phyloP scores from a whole-genome alignment of 2,797 vertebrate genomes.

The Chloroceryle inda region DNA sequence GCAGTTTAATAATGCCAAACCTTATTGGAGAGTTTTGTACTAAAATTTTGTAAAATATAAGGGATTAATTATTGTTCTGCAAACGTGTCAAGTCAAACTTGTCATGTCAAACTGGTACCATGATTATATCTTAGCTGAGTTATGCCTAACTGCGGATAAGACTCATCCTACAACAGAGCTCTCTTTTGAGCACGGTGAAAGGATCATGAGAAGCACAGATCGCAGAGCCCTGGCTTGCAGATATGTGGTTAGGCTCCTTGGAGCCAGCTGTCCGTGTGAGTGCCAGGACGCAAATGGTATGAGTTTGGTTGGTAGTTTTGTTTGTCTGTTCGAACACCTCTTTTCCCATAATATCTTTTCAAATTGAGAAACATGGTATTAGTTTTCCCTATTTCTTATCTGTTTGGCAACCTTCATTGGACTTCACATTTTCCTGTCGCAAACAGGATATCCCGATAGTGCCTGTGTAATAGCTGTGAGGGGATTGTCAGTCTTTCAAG shows the following conservation, averaged over 20 bases:
- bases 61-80: not conserved
- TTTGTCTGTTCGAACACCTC: not conserved
- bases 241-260: fast-evolving
- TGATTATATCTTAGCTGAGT: not conserved
- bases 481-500: not conserved
- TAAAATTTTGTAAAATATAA: not conserved
- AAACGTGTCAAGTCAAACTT: not conserved
- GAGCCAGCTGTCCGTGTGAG: not conserved
- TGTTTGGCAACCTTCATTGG: not conserved
- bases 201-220: not conserved
- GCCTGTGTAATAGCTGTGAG: not conserved
- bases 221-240: not conserved
- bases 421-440: not conserved
- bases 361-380: not conserved
- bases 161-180: not conserved
- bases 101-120: not conserved
- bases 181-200: not conserved
- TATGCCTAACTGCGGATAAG: not conserved
- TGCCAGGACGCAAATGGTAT: not conserved
- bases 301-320: not conserved
- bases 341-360: not conserved
- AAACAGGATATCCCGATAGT: not conserved
- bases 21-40: not conserved
- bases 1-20: not conserved
- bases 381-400: not conserved